Evolutionary conservation across 2,888 invertebrate genomes (phyloP).

Genomic region (Agriopis marginaria): DNA sequence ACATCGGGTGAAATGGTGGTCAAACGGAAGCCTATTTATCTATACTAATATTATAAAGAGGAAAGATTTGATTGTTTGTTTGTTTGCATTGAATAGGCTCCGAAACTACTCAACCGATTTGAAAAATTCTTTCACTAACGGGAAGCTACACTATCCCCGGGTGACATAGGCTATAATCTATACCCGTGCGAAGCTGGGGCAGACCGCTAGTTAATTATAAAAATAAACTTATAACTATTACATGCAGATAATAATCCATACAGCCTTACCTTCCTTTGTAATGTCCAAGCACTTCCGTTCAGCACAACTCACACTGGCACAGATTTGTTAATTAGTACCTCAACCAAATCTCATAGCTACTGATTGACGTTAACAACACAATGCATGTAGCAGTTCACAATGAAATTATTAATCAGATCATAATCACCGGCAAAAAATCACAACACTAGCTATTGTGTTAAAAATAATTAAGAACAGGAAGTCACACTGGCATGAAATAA

Average conservation of each 20-base stretch:
- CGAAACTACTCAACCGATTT: too few relatives aligned
- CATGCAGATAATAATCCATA: conserved; percentile 14
- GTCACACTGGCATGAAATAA: conserved; percentile 12
- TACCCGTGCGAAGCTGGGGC: too few relatives aligned
- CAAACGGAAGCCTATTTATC: too few relatives aligned
- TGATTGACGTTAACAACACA: conserved; percentile 55
- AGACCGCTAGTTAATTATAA: too few relatives aligned
- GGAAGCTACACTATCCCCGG: too few relatives aligned
- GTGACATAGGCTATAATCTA: too few relatives aligned
- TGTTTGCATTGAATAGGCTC: too few relatives aligned
- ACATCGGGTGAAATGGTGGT: too few relatives aligned
- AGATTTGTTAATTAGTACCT: conserved; percentile 34
- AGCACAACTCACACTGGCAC: conserved; percentile 55
- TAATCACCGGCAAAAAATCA: conserved; percentile 43
- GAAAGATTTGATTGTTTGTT: too few relatives aligned
- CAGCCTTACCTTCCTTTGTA: conserved; percentile 53
- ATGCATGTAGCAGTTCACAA: conserved; percentile 47
- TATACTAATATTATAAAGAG: too few relatives aligned
- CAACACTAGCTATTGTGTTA: conserved; percentile 39
- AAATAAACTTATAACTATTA: not conserved
- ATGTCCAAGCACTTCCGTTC: conserved; percentile 54
- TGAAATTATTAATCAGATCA: conserved; percentile 52
- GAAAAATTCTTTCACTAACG: too few relatives aligned
- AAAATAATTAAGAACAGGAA: conserved; percentile 11
- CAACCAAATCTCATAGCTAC: conserved; percentile 53